Percentiles rank a stretch among this genome's conserved stretches.
Conservation (phyloP, 2,113 vertebrate species). For the Dolichallabes microphthalmus region DNA sequence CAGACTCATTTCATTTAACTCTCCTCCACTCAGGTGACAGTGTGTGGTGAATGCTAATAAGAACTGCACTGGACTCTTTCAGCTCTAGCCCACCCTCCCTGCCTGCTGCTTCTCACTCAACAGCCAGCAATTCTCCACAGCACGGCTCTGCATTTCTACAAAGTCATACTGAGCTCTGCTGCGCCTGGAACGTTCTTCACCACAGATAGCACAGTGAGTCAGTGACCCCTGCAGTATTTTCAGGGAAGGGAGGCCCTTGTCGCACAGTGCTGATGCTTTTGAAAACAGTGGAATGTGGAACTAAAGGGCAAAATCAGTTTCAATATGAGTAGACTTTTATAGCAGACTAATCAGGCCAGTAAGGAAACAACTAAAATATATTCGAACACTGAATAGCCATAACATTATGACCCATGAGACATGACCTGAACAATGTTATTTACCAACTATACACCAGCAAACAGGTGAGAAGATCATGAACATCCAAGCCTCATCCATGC, state of each 20-base stretch:
- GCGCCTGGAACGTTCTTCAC: conserved; percentile 24
- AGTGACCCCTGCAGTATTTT: conserved; percentile 55
- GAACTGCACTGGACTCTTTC: conserved; percentile 65
- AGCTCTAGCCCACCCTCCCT: conserved; percentile 32
- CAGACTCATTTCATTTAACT: conserved; percentile 75
- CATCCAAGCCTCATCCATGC: too few species aligned
- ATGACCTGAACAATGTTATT: too few species aligned
- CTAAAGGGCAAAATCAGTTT: neutral
- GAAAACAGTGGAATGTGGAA: conserved; percentile 13
- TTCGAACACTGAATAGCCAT: too few species aligned
- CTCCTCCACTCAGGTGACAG: conserved; percentile 70
- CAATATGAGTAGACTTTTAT: neutral
- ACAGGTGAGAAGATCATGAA: too few species aligned
- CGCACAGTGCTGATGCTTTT: conserved; percentile 20
- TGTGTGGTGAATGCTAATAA: conserved; percentile 72
- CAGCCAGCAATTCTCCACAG: conserved; percentile 19
- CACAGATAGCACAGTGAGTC: conserved; percentile 52
- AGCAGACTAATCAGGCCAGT: neutral
- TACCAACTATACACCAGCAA: too few species aligned
- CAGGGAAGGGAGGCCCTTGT: conserved; percentile 37
- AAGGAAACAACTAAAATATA: neutral
- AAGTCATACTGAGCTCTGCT: conserved; percentile 26
- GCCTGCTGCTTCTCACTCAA: conserved; percentile 34
- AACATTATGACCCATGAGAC: too few species aligned
- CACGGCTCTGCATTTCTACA: conserved; percentile 41